Conservation (phyloP, 2,888 invertebrate species). For the Tenthredo scrophulariae region DNA sequence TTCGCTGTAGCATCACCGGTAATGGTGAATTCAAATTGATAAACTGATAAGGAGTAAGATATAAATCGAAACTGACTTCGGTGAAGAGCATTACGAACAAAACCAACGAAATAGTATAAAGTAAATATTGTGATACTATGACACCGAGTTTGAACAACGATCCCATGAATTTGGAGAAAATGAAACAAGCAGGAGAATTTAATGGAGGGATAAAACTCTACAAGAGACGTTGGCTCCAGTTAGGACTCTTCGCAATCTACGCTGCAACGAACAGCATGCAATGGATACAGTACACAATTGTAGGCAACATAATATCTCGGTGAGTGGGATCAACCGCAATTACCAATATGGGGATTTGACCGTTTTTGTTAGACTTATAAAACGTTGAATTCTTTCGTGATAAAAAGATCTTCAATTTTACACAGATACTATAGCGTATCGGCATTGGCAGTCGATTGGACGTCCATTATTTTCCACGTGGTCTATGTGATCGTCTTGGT, state of each 20-base stretch:
- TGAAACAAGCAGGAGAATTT: background rate
- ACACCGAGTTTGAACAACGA: too few relatives aligned
- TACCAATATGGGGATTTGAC: background rate
- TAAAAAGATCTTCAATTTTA: background rate
- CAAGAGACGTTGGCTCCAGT: slow-evolving; percentile 20
- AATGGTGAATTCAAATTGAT: too few relatives aligned
- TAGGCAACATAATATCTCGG: slow-evolving; percentile 12
- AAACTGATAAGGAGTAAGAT: too few relatives aligned
- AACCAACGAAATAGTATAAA: too few relatives aligned
- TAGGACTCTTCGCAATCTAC: background rate
- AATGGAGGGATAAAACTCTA: background rate
- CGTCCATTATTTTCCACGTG: slow-evolving; percentile 83
- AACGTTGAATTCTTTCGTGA: background rate
- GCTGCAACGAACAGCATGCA: slow-evolving; percentile 21
- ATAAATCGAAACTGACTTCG: too few relatives aligned
- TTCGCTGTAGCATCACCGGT: too few relatives aligned
- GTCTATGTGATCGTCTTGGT: slow-evolving; percentile 82
- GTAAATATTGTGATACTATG: too few relatives aligned
- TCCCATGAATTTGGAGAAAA: background rate
- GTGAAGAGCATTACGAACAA: too few relatives aligned
- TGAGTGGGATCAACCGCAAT: background rate
- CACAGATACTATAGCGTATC: slow-evolving; percentile 69
- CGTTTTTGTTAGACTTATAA: background rate
- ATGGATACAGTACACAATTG: slow-evolving; percentile 16
- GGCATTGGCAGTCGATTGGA: slow-evolving; percentile 79